Base-by-base conservation (phyloP, 2,888 invertebrate species). In the Amblyjoppa fuscipennis region DNA sequence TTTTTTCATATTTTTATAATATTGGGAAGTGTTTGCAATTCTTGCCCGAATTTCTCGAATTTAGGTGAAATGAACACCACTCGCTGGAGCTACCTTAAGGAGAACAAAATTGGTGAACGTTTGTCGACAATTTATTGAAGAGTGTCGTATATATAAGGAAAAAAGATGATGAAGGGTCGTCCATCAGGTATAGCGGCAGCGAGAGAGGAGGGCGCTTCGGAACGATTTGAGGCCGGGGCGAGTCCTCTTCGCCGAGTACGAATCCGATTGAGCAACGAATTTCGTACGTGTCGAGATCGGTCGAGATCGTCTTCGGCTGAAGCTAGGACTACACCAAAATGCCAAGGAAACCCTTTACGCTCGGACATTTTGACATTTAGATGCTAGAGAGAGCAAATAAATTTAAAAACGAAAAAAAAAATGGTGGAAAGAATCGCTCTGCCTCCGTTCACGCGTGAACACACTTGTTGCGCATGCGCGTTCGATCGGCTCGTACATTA, bases 351-450 rank as follows among this genome's bases (percentile, higher is more conserved):
- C 83, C 89, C 90, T 89, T 87, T 76, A 61, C 71, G 82, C 81
- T 78, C 81, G 89, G 89, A 89, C 90, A 89, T 90, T 90, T 90
- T 81, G 80, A 80, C 75, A 71, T 75, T 66, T 84, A 77, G 66
- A 71, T 53, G 45, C 25, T 61, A 64, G 51, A 2, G 64, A 41
- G 34, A 61, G 53, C n/a, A 16, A 20, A 53, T 53, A 73, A 56
- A 71, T 70, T 45, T 34, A 34, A 64, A 66, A 3, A 38, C 31
- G 16, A 6, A 41, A 76, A 51, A 20, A 66, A 51, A 31, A 76
- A 66, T 1, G 1, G 51, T 34, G 38, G 28, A 75, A 64, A 74
- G 45, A 75, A 34, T 25, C 5, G 34, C 34, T 66, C 51, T 20
- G 34, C 6, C 75, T 76, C 20, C 20, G 75, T 34, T 34, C 34